phyloP scores from a whole-genome alignment of 1,140 invertebrate species.

The Halotydeus destructor region DNA sequence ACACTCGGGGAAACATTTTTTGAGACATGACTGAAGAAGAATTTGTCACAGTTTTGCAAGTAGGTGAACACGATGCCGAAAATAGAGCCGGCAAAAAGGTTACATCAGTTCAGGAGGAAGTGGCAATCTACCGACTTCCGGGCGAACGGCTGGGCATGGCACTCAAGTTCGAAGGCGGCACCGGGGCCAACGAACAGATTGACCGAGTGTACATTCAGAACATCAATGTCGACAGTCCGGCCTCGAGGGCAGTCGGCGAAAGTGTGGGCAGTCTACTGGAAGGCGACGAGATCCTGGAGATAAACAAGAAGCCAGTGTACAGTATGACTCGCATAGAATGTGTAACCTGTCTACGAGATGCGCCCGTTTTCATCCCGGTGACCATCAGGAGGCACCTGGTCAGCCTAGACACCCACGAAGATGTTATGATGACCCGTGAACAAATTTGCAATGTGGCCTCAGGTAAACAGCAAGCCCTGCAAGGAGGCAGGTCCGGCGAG shows the following conservation, averaged over 20 bases:
- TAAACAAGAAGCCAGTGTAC: constrained; percentile 49
- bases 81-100: constrained; percentile 5
- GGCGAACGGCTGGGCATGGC: constrained; percentile 74
- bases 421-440: constrained; percentile 10
- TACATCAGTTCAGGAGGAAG: too few species aligned
- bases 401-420: constrained; percentile 14
- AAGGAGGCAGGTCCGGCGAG: too few species aligned
- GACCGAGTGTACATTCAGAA: constrained; percentile 61
- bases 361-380: constrained; percentile 50
- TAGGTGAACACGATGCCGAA: constrained; percentile 3
- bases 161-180: constrained; percentile 71
- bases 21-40: background rate
- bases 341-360: constrained; percentile 56
- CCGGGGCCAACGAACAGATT: constrained; percentile 37
- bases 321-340: constrained; percentile 66
- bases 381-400: constrained; percentile 31
- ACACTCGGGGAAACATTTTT: background rate
- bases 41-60: constrained; percentile 8
- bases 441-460: too few species aligned
- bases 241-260: constrained; percentile 46
- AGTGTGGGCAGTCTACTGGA: constrained; percentile 26
- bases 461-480: too few species aligned
- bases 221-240: constrained; percentile 65
- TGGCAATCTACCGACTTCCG: constrained; percentile 55
- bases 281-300: constrained; percentile 67